Base-by-base conservation (phyloP, 2,888 invertebrate genomes). In the Microplitis deprimator region DNA sequence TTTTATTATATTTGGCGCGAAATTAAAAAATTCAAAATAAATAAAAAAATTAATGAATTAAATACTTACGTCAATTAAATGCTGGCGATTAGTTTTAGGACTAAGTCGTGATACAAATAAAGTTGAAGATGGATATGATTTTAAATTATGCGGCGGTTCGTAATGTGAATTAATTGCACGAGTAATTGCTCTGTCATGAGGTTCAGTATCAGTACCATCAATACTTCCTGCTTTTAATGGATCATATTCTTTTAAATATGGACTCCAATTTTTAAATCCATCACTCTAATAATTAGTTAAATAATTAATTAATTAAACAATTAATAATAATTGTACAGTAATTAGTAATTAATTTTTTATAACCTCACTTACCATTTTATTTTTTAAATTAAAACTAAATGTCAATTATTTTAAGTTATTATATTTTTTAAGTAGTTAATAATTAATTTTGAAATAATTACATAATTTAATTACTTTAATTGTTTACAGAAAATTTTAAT, bases 211-310 rank as follows among this genome's bases (percentile, higher is more conserved):
- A 0, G 96, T 96, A 84, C 96, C 95, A 90, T 97, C 97, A 69
- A 97, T 96, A 76, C 96, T 96, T 6, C 96, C 97, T 77, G 95
- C 94, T 91, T 94, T 94, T 73, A 97, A 91, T 0, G 96, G 96
- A 89, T 96, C 93, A 85, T 97, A 97, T 13, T 88, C 87, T 84
- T 92, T 93, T 5, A 93, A 91, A 83, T 91, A 91, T 69, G 92
- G 91, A 39, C 91, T 91, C 93, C 93, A 93, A 75, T 88, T 87
- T 80, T 89, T 84, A 73, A 79, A 38, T 6, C 50, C 38, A 13
- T 81, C 79, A 40, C 77, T 78, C 80, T 84, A 40, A 73, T 72
- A 74, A 50, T 50, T 50, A 8, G 3, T 17, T 77, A 29, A 65
- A 76, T 40, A 17, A 10, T 65, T 29, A 29, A 5, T 68, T 50